Base-by-base conservation (phyloP, 1,140 invertebrate species). In the Goniozus legneri region DNA sequence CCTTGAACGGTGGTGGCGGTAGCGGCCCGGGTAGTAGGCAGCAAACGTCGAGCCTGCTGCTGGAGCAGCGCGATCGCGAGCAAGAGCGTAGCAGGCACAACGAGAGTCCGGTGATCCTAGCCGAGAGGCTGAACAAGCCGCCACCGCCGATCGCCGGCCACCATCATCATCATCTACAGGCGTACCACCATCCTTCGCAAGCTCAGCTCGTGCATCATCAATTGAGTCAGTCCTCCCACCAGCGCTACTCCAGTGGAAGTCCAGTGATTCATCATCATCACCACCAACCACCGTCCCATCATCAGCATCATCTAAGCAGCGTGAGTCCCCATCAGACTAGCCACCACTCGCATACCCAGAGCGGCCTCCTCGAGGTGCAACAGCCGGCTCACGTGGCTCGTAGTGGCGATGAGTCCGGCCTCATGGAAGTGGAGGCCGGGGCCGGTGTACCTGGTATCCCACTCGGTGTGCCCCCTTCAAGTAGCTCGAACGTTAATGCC, bases 91-190 rank as follows among this genome's bases (percentile, higher is more conserved):
- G 54, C 45, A 66, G 69, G 54, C 69, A 76, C 64, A 75, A 75
- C 68, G 75, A 75, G 52, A 74, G 73, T 40, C 72, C 71, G 37
- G 62, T 75, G 24, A 74, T 75, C 47, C 56, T 76, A 53, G 67
- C 71, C 38, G 72, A 74, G 44, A 71, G 71, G 40, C 55, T 77
- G 46, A 74, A 73, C 53, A 73, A 75, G 49, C 64, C 60, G 44
- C 58, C 66, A 52, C 47, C 59, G 44, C 58, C 64, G 44, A 27
- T 58, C 54, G 34, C 60, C 44, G 44, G 43, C 33, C 54, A 40
- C 41, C 52, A 48, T 38, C 56, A 47, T n/a, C 56, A 52, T 6
- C 54, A 56, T n/a, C 56, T 43, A 6, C 52, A 42, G 1, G 44
- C 27, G 2, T 50, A 44, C 2, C 47, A 52, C 2, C 50, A 54